Conservation (phyloP, 2,888 invertebrate species). For the Hermaeophaga mercurialis region DNA sequence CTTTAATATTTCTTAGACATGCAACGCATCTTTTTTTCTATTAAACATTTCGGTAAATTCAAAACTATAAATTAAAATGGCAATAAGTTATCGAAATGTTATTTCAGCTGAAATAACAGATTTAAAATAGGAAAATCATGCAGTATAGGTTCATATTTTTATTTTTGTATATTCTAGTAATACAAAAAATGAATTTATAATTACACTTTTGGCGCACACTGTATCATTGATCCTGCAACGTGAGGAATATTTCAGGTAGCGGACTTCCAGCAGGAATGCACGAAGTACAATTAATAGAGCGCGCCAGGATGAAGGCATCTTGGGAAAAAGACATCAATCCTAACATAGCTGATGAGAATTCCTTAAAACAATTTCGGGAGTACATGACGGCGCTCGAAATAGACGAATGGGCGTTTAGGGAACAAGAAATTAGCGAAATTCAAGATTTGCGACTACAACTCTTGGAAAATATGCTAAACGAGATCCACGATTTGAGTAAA, state of each 20-base stretch:
- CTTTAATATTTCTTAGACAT: too few relatives aligned
- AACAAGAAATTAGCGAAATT: conserved; percentile 72
- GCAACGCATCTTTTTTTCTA: too few relatives aligned
- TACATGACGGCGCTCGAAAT: conserved; percentile 80
- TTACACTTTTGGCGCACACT: too few relatives aligned
- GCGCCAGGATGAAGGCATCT: conserved; percentile 68
- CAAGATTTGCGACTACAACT: conserved; percentile 72
- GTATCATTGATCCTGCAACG: too few relatives aligned
- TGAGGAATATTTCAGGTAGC: conserved; percentile 56
- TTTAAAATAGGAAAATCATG: too few relatives aligned
- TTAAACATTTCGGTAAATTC: too few relatives aligned
- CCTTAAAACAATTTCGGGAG: conserved; percentile 65
- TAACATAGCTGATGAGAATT: conserved; percentile 58
- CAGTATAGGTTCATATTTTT: too few relatives aligned
- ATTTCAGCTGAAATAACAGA: too few relatives aligned
- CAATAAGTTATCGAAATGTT: too few relatives aligned
- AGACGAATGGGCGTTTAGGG: conserved; percentile 76
- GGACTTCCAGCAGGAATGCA: conserved; percentile 68
- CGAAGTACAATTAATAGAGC: conserved; percentile 69
- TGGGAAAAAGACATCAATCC: conserved; percentile 68
- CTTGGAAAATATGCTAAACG: conserved; percentile 66
- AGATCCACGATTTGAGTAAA: conserved; percentile 60
- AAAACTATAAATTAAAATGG: too few relatives aligned
- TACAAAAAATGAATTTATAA: too few relatives aligned
- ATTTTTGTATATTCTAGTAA: too few relatives aligned